Evolutionary conservation across 2,113 vertebrate species (phyloP), one percentile per base, ranked within the genome.

Genomic region (Pachypanchax playfairii): DNA sequence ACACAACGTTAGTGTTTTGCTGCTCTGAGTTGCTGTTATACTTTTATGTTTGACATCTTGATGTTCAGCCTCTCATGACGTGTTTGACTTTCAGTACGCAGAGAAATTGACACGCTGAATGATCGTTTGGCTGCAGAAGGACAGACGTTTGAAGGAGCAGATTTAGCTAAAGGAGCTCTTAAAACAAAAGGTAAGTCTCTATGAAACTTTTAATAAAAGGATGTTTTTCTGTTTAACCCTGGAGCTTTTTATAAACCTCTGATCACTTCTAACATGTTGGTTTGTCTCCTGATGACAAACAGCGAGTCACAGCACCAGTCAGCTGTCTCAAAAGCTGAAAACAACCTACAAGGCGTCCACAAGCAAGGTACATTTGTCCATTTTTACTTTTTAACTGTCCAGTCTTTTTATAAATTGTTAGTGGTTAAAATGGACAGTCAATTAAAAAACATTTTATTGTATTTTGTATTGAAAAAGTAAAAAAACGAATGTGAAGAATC

Each of bases 341-440:
- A 98, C 97, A 22, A 99, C 97, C 43, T 99, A 99, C 92, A 99
- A 99, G 87, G 97, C 97, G 39, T 99, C 97, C 43, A 99, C 97
- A 47, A 98, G 97, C 94, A 99, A 99, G 96, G 97, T 99, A 41
- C 29, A 21, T n/a, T n/a, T 31, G 12, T 7, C 22, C 10, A 36
- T 8, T 20, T 20, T 58, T 22, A 2, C 1, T 44, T 44, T 22
- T 44, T 44, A 3, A 44, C 21, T 44, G 12, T 2, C 31, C 12
- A 4, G 31, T 33, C 4, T 33, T 33, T 33, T 1, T 10, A 33
- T 10, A 10, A 33, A 33, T n/a, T n/a, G n/a, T n/a, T n/a, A n/a
- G n/a, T n/a, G n/a, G n/a, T n/a, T n/a, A n/a, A n/a, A n/a, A n/a
- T n/a, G n/a, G n/a, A n/a, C n/a, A n/a, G n/a, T n/a, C n/a, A n/a